These are phyloP conservation scores for Drosophila ohnishii DNA, from an alignment of 1,140 invertebrate genomes.

Conservation along the genomic window DNA sequence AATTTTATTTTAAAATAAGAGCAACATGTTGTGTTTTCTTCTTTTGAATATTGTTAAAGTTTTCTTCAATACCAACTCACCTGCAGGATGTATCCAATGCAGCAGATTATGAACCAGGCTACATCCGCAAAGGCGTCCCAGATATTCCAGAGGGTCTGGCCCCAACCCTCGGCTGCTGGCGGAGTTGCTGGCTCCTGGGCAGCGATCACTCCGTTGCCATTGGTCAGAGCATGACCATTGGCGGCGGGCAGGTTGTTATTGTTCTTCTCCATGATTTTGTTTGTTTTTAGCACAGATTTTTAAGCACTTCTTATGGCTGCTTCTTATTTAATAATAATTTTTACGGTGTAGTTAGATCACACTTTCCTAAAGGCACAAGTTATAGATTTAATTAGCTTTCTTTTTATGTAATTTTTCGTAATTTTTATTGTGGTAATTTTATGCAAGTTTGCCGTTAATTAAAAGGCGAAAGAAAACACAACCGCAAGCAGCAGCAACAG, in stretches of 20 bases:
- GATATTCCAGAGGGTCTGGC: constrained; percentile 68
- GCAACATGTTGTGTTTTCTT: no score
- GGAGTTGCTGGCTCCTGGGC: background rate
- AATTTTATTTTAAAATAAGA: no score
- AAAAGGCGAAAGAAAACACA: constrained; percentile 59
- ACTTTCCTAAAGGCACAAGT: constrained; percentile 29
- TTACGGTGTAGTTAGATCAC: constrained; percentile 28
- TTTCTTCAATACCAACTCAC: constrained; percentile 38
- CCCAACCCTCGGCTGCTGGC: constrained; percentile 34
- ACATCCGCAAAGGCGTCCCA: constrained; percentile 85
- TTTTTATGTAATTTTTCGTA: constrained; percentile 39
- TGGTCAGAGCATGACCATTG: constrained; percentile 54
- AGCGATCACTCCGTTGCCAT: constrained; percentile 54
- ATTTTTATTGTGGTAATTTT: constrained; percentile 37
- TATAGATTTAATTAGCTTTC: constrained; percentile 36
- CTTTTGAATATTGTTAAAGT: background rate
- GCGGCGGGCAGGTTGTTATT: constrained; percentile 55
- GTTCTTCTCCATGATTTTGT: constrained; percentile 68
- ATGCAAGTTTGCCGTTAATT: constrained; percentile 32
- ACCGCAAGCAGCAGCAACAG: constrained; percentile 41
- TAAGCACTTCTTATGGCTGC: constrained; percentile 10
- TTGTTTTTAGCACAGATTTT: constrained; percentile 30
- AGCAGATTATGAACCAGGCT: constrained; percentile 86
- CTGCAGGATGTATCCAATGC: constrained; percentile 84
- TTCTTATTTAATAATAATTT: constrained; percentile 4